phyloP scores from a whole-genome alignment of 2,113 vertebrate species.

The Amphiprion percula region DNA sequence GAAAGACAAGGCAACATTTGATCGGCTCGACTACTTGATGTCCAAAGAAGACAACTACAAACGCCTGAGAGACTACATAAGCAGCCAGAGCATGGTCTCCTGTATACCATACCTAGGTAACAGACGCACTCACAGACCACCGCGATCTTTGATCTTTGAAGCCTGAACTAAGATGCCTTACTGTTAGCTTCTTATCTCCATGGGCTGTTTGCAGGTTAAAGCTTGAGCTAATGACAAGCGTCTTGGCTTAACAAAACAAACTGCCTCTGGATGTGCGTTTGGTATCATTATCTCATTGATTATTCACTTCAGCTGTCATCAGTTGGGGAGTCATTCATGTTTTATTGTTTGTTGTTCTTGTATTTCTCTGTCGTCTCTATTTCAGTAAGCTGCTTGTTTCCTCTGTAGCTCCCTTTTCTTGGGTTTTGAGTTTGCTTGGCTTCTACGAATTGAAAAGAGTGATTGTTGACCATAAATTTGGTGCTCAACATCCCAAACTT shows the following conservation, averaged over 20 bases:
- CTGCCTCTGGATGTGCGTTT: neutral
- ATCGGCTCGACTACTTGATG: conserved; percentile 97
- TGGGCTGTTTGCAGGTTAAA: neutral
- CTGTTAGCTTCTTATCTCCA: conserved; percentile 33
- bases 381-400: neutral
- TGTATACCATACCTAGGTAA: conserved; percentile 99
- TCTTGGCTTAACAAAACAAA: conserved; percentile 2
- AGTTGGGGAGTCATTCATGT: neutral
- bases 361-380: neutral
- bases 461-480: conserved; percentile 16
- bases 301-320: neutral
- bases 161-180: neutral
- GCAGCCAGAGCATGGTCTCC: conserved; percentile 98
- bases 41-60: conserved; percentile 99
- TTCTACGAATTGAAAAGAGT: neutral
- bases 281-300: neutral
- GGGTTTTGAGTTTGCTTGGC: neutral
- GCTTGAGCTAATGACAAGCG: neutral
- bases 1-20: conserved; percentile 97
- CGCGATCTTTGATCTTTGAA: conserved; percentile 13
- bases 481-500: conserved; percentile 13
- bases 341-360: neutral
- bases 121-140: conserved; percentile 33
- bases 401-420: neutral
- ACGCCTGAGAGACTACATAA: conserved; percentile 96